These are phyloP conservation scores for Tiliacea citrago DNA, from an alignment of 2,888 invertebrate genomes.

Conservation along the genomic window DNA sequence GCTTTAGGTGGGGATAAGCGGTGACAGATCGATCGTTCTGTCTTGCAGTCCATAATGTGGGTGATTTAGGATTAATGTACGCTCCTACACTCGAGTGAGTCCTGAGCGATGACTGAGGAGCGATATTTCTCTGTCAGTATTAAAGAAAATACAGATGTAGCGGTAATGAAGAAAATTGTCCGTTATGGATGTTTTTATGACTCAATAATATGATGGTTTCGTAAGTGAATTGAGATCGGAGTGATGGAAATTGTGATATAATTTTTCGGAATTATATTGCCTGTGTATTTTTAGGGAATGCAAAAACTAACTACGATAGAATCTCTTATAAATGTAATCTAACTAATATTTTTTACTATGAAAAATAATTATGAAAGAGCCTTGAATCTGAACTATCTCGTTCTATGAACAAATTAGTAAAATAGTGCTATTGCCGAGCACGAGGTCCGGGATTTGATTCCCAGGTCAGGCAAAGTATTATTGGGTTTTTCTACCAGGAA, in stretches of 20 bases:
- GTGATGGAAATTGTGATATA: constrained; percentile 32
- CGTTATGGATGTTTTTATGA: constrained; percentile 50
- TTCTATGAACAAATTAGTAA: too few relatives aligned
- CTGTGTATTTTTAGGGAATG: too few relatives aligned
- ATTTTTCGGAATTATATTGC: constrained; percentile 17
- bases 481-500: too few relatives aligned
- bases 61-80: constrained; percentile 64
- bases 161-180: constrained; percentile 58
- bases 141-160: constrained; percentile 54
- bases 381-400: too few relatives aligned
- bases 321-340: too few relatives aligned
- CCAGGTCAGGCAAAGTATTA: too few relatives aligned
- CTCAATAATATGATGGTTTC: constrained; percentile 39
- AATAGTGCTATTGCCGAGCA: too few relatives aligned
- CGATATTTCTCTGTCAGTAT: constrained; percentile 37
- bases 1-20: constrained; percentile 71
- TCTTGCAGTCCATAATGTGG: constrained; percentile 63
- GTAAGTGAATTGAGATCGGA: constrained; percentile 48
- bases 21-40: constrained; percentile 72
- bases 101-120: constrained; percentile 54
- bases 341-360: too few relatives aligned
- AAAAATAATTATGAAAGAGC: too few relatives aligned
- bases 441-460: too few relatives aligned
- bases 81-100: constrained; percentile 39
- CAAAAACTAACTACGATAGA: too few relatives aligned